Conservation (phyloP, 2,113 vertebrate genomes). For the Misgurnus anguillicaudatus region DNA sequence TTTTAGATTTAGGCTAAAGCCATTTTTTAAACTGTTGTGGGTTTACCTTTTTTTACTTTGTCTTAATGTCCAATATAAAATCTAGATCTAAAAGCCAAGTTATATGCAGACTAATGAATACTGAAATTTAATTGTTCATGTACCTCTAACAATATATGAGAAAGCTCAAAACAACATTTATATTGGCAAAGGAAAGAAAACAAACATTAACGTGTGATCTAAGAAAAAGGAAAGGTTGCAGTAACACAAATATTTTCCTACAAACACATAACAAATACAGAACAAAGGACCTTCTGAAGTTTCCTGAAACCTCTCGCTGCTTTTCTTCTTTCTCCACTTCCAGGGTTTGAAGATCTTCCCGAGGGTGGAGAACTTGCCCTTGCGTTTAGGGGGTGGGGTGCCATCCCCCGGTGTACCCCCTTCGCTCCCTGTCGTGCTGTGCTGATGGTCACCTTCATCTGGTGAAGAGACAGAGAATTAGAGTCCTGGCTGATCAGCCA, state of each 20-base stretch:
- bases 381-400: slow-evolving; percentile 90
- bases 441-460: slow-evolving; percentile 84
- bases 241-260: not conserved
- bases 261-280: slow-evolving; percentile 42
- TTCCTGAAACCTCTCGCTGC: slow-evolving; percentile 95
- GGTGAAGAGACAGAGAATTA: slow-evolving; percentile 8
- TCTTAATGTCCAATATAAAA: too few relatives aligned
- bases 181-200: slow-evolving; percentile 27
- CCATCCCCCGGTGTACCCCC: slow-evolving; percentile 81
- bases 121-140: not conserved
- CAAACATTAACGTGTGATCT: slow-evolving; percentile 19
- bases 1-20: too few relatives aligned
- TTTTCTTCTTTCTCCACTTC: slow-evolving; percentile 99
- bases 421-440: slow-evolving; percentile 78
- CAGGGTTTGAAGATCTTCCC: slow-evolving; percentile 99
- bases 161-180: slow-evolving; percentile 41
- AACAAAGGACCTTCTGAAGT: slow-evolving; percentile 90
- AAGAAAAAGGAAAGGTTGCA: not conserved
- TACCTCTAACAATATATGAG: slow-evolving; percentile 2
- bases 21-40: too few relatives aligned
- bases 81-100: too few relatives aligned
- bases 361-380: slow-evolving; percentile 94
- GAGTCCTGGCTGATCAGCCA: not conserved
- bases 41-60: too few relatives aligned
- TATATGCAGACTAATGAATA: too few relatives aligned